Base-by-base conservation (phyloP, 1,140 invertebrate species). In the Rhyzopertha dominica region DNA sequence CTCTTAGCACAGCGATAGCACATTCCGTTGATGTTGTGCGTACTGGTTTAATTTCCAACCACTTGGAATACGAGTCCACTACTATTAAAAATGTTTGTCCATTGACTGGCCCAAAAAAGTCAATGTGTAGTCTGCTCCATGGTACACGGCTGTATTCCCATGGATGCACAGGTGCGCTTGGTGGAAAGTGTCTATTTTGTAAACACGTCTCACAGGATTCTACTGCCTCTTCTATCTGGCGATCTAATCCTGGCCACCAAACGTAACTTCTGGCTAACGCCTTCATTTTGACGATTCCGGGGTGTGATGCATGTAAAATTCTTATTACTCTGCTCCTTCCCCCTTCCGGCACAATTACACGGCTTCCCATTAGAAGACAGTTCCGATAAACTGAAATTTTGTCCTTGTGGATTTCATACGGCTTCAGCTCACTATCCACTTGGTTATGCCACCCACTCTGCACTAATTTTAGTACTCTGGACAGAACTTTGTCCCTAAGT, bases 251-350 rank as follows among this genome's bases (percentile, higher is more conserved):
- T n/a, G 65, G 66, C 41, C 41, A 43, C 26, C 26, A 43, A 14
- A 32, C 18, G 12, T 32, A 43, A 12, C 1, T 57, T 19, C 68
- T 42, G n/a, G 73, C 71, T 7, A 74, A 24, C 4, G 56, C 46
- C 54, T 76, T 77, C 66, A 74, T 75, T 45, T 65, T 63, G 1
- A 68, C 65, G 5, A 74, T 65, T 4, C 70, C 71, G 8, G 59
- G 38, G 51, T 75, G 74, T 14, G 51, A 59, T 19, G 49, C 31
- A 56, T 76, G 71, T 2, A 75, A 40, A 28, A n/a, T n/a, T n/a
- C n/a, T n/a, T n/a, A n/a, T n/a, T n/a, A n/a, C n/a, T n/a, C n/a
- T n/a, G n/a, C n/a, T n/a, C n/a, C n/a, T n/a, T n/a, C n/a, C n/a
- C n/a, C n/a, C n/a, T n/a, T n/a, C n/a, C n/a, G n/a, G n/a, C n/a